Evolutionary conservation across 1,140 invertebrate genomes (phyloP), one percentile per base, ranked within the genome.

Genomic region (Aporrectodea caliginosa): DNA sequence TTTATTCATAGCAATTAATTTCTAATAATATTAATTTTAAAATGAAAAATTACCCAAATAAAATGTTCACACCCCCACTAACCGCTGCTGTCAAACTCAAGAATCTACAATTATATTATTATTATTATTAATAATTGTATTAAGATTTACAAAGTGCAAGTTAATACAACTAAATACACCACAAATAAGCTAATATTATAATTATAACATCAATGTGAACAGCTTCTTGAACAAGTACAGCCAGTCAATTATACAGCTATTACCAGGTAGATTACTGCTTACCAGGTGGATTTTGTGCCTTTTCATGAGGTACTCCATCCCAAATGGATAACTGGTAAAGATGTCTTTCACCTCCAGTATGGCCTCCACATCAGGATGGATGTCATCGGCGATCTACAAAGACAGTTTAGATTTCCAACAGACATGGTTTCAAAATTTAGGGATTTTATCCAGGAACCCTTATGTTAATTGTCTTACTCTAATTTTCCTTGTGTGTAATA

Each of bases 231-330:
- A 27, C 58, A 68, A 68, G 27, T 27, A 31, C 32, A 12, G 2
- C 29, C 29, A 22, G 2, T 0, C 6, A 1, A 71, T 12, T 71
- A 27, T 30, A 0, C 27, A 71, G 29, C 32, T n/a, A 12, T 30
- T 16, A 12, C 1, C 12, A 71, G 29, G 1, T 71, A n/a, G 69
- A 30, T 71, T n/a, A 30, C 69, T 16, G 32, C 14, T 58, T 29
- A 76, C 75, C 75, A 76, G 43, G 29, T 76, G 75, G 1, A 76
- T 76, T 43, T 76, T 58, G 43, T 76, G 75, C 75, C 75, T 76
- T 30, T 76, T 35, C 33, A 76, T 22, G 1, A 76, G 43, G 43
- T 76, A 35, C 14, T 76, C 35, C 35, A 76, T 35, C 22, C 75
- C 75, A 29, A 76, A 76, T 29, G 75, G 75, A 58, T 35, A 35